Base-by-base conservation (phyloP, 1,140 invertebrate genomes). In the Drosophila prosaltans region DNA sequence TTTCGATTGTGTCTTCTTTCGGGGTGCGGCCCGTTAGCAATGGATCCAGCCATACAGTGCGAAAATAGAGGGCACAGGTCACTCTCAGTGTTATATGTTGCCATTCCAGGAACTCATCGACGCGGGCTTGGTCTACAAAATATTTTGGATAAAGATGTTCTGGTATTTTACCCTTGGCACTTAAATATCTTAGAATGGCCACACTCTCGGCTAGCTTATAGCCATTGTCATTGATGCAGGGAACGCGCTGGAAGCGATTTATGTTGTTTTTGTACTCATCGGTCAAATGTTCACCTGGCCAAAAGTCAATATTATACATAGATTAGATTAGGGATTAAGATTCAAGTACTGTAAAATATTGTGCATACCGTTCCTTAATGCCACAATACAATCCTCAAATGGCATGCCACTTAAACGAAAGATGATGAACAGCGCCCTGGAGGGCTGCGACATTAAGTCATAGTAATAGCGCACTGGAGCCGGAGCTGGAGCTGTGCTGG, bases 81-180 rank as follows among this genome's bases (percentile, higher is more conserved):
- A 95, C 67, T 69, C 97, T 93, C 0, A 95, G 93, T 62, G 96
- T 96, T 4, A 95, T 84, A 85, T 98, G 97, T 70, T 98, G 97
- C 97, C 97, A 98, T 92, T 97, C 95, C 45, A 97, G 93, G 84
- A 96, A 98, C 92, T 98, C 97, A 80, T 98, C 96, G 1, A 98
- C 95, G 69, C 93, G 93, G 0, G 97, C 96, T 91, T 95, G 95
- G n/a, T 92, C 77, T 72, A 95, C 93, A 24, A 93, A 94, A 60
- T 96, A 95, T 73, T 93, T 94, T 3, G 97, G 97, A 91, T 97
- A 98, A 94, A 95, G 96, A 48, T 95, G 93, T 78, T 96, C 94
- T 1, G 93, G 83, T 2, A 96, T 90, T 51, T 86, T 82, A 28
- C 91, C 91, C 62, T 91, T 92, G 66, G 90, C 81, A 45, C 80